A percentile compares a stretch with the other conserved stretches of the same genome.
phyloP scores from a whole-genome alignment of 2,113 vertebrate genomes.

The Vulpes ferrilata region DNA sequence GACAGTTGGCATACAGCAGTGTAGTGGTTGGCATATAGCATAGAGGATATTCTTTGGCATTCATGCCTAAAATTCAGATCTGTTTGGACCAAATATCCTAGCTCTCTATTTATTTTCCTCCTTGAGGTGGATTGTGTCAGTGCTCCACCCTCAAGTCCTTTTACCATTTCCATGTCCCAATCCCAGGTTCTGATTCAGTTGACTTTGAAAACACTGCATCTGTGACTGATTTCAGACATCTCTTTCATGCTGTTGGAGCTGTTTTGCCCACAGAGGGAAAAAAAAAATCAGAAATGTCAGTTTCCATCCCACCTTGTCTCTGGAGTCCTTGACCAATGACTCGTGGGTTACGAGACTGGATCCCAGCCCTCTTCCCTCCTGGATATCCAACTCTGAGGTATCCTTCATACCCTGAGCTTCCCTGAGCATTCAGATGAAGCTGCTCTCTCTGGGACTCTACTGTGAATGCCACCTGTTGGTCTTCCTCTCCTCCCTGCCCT shows the following conservation, averaged over 20 bases:
- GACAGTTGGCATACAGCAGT: neutral
- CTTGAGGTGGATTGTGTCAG: neutral
- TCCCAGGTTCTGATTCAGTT: neutral
- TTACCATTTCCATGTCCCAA: neutral
- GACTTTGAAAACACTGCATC: neutral
- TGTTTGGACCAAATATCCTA: neutral
- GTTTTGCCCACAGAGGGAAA: neutral
- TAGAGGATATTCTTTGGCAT: neutral
- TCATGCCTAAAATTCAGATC: neutral
- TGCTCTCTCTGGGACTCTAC: neutral
- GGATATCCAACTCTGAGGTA: neutral
- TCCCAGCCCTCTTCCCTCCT: neutral
- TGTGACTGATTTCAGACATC: neutral
- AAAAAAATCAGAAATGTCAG: neutral
- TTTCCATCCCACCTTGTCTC: neutral
- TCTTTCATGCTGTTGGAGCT: no score
- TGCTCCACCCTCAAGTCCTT: neutral
- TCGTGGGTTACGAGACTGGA: neutral
- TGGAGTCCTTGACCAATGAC: neutral
- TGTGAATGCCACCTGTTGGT: rapidly evolving
- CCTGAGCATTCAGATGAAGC: neutral
- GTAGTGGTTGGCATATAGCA: neutral
- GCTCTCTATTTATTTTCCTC: neutral
- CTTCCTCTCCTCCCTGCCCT: neutral
- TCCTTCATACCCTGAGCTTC: no score